These are phyloP conservation scores for Nycticryphes semicollaris DNA, from an alignment of 2,113 vertebrate species.

Conservation along the genomic window DNA sequence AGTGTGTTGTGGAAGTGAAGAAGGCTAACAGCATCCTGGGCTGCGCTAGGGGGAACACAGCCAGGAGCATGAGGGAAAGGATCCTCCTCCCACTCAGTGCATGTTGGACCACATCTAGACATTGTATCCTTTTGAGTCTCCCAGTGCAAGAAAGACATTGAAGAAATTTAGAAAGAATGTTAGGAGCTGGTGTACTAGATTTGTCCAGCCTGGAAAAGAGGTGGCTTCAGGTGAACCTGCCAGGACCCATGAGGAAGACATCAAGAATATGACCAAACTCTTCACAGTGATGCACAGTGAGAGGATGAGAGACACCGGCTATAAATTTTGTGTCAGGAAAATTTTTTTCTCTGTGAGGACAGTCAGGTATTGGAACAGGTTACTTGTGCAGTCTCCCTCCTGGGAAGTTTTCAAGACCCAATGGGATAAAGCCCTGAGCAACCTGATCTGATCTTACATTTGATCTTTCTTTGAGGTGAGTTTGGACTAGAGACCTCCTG, in stretches of 20 bases:
- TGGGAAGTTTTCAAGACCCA: not conserved
- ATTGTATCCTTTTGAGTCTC: not conserved
- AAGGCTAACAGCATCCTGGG: not conserved
- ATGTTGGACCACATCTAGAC: not conserved
- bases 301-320: not conserved
- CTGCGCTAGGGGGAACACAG: not conserved
- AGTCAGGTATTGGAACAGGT: not conserved
- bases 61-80: not conserved
- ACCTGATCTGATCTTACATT: not conserved
- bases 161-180: not conserved
- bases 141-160: not conserved
- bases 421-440: not conserved
- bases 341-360: not conserved
- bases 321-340: not conserved
- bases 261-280: not conserved
- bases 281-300: not conserved
- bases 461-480: not conserved
- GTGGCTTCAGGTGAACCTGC: not conserved
- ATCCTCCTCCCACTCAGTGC: not conserved
- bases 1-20: not conserved
- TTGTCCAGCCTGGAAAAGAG: not conserved
- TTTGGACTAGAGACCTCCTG: not conserved
- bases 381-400: not conserved
- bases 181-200: too few species aligned
- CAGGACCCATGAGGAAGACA: not conserved